Conservation (phyloP, 37 sponge, comb jelly and placozoan species). For the Diacarnus erythraeanus region DNA sequence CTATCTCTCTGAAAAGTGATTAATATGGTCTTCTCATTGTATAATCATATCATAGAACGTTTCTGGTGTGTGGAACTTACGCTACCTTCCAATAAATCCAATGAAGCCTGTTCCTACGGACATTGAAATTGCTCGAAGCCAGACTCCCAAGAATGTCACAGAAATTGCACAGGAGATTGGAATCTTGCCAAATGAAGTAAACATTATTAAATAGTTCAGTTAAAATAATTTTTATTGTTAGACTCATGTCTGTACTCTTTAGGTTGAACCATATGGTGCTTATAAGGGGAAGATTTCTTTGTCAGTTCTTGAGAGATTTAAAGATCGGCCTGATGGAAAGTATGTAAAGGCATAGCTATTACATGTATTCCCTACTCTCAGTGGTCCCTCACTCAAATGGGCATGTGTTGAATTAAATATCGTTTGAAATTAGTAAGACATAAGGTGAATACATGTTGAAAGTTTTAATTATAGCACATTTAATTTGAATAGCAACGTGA, state of each 20-base stretch:
- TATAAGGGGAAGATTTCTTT: constrained; percentile 91
- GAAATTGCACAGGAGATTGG: constrained; percentile 88
- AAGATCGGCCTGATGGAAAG: constrained; percentile 68
- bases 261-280: constrained; percentile 88
- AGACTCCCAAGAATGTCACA: constrained; percentile 80
- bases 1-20: too few relatives aligned
- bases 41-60: not conserved
- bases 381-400: too few relatives aligned
- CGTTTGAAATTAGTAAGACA: too few relatives aligned
- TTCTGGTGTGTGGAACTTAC: constrained; percentile 62
- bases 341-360: not conserved
- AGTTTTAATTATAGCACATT: too few relatives aligned
- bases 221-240: not conserved
- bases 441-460: too few relatives aligned
- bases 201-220: not conserved
- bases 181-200: constrained; percentile 72
- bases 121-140: constrained; percentile 78
- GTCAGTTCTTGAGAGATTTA: constrained; percentile 76
- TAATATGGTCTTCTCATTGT: too few relatives aligned
- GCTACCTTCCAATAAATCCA: constrained; percentile 70
- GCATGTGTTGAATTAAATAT: too few relatives aligned
- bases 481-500: too few relatives aligned
- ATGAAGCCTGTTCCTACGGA: constrained; percentile 88
- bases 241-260: not conserved
- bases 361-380: too few relatives aligned